These are phyloP conservation scores for Trachelipus rathkii DNA, from an alignment of 1,140 invertebrate species.

Conservation along the genomic window DNA sequence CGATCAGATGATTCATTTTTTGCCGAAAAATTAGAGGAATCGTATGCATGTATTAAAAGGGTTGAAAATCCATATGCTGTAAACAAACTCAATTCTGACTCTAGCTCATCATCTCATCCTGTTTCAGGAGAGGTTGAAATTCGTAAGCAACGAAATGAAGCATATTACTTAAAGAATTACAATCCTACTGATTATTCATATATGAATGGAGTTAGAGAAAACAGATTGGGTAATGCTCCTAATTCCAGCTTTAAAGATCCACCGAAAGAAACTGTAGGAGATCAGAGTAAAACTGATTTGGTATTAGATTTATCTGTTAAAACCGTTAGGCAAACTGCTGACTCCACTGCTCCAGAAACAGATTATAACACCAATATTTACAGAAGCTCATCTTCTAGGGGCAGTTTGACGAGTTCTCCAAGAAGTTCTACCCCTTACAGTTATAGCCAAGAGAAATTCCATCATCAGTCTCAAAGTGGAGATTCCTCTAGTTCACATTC, in stretches of 20 bases:
- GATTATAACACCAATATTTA: not conserved
- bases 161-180: not conserved
- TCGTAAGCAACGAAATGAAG: not conserved
- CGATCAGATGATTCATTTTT: not conserved
- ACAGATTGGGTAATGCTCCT: not conserved
- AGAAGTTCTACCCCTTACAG: not conserved
- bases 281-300: not conserved
- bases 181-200: not conserved
- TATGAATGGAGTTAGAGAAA: not conserved
- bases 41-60: not conserved
- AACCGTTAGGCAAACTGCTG: not conserved
- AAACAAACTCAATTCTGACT: not conserved
- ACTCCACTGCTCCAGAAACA: not conserved
- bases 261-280: not conserved
- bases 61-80: not conserved
- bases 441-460: not conserved
- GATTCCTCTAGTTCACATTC: not conserved
- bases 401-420: not conserved
- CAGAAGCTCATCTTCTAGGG: not conserved
- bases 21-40: constrained; percentile 1
- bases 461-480: not conserved
- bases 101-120: not conserved
- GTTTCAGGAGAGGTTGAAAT: not conserved
- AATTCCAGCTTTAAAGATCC: not conserved
- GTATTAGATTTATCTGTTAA: not conserved